These are phyloP conservation scores for Progne subis DNA, from an alignment of 2,113 vertebrate species.

Conservation along the genomic window DNA sequence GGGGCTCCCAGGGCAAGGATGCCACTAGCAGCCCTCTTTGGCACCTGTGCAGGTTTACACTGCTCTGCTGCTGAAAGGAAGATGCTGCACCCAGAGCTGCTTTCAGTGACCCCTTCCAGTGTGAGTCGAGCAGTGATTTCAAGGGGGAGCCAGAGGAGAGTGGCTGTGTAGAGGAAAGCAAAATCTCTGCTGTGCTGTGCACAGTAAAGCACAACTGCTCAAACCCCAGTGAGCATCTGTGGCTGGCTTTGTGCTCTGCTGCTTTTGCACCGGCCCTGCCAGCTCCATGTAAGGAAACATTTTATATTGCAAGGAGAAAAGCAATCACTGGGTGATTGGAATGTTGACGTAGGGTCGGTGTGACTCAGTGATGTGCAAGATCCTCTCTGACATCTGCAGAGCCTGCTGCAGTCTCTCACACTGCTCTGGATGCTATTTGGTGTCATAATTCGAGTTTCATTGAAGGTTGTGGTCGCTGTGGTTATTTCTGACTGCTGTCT, in stretches of 20 bases:
- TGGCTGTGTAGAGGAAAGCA: neutral
- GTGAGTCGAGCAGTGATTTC: neutral
- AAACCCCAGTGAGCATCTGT: neutral
- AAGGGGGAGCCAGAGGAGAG: neutral
- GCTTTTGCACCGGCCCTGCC: neutral
- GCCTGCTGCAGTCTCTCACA: neutral
- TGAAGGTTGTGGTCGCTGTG: neutral
- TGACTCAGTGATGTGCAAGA: neutral
- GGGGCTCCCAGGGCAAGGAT: neutral
- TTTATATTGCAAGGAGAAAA: neutral
- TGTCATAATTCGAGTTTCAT: neutral
- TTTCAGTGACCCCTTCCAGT: neutral
- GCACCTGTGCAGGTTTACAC: neutral
- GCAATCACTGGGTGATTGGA: neutral
- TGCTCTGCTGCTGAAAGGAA: neutral
- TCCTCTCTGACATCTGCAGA: neutral
- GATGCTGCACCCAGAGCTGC: neutral
- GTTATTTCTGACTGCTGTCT: constrained; percentile 34
- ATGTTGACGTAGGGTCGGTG: neutral
- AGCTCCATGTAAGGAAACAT: neutral
- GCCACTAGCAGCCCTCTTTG: neutral
- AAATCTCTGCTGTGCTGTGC: neutral
- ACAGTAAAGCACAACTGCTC: neutral
- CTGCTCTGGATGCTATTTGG: neutral
- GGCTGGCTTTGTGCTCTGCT: neutral